Evolutionary conservation across 2,797 vertebrate species (phyloP).

Genomic region (Leptatherina wallacei): DNA sequence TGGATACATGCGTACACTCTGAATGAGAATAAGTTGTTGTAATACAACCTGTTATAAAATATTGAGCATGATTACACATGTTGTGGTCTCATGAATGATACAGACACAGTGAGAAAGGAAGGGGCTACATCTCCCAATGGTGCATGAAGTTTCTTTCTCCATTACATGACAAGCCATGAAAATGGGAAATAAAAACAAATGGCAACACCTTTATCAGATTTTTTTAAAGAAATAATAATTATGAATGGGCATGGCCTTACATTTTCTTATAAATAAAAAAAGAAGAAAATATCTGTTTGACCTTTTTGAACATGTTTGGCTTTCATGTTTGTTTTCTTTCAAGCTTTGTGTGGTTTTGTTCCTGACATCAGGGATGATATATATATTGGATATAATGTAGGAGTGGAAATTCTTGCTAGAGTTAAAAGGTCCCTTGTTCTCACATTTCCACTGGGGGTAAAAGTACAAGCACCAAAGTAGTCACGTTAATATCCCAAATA

Average conservation of each 20-base stretch:
- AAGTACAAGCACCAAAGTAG: conserved; percentile 54
- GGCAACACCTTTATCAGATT: neutral
- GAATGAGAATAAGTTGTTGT: conserved; percentile 83
- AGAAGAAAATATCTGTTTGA: conserved; percentile 1
- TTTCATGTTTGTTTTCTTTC: conserved; percentile 61
- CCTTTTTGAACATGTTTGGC: conserved; percentile 35
- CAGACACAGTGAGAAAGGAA: conserved; percentile 30
- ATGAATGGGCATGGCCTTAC: neutral
- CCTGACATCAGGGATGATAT: conserved; percentile 54
- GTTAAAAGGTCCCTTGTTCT: conserved; percentile 58
- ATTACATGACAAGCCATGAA: neutral
- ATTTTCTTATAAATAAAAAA: conserved; percentile 8
- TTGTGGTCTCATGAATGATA: conserved; percentile 75
- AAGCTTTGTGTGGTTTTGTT: conserved; percentile 54
- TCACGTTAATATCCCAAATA: conserved; percentile 65
- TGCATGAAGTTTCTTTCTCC: conserved; percentile 27
- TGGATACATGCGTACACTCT: conserved; percentile 82
- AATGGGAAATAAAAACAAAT: conserved; percentile 11
- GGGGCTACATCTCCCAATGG: neutral
- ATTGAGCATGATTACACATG: conserved; percentile 82
- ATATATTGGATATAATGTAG: conserved; percentile 35
- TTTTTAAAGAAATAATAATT: neutral
- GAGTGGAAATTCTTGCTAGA: conserved; percentile 50
- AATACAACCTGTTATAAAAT: conserved; percentile 84
- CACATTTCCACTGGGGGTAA: conserved; percentile 55